phyloP scores from a whole-genome alignment of 2,797 vertebrate genomes.

The Typhlichthys subterraneus region DNA sequence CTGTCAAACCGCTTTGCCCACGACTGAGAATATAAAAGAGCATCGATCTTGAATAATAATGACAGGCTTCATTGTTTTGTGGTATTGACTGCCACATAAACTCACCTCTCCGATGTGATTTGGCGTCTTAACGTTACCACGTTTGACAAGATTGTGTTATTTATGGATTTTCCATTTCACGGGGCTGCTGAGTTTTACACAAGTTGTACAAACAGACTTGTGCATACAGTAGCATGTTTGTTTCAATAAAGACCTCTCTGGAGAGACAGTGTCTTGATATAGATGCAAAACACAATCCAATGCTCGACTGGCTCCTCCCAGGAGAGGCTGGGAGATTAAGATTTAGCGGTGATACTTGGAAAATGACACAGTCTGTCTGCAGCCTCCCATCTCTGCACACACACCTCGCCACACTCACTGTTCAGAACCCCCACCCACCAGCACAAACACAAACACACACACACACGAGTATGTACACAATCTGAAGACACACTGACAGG shows the following conservation, averaged over 20 bases:
- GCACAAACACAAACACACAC: constrained; percentile 3
- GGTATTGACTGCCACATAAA: constrained; percentile 10
- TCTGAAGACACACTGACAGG: constrained; percentile 28
- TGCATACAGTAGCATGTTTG: constrained; percentile 37
- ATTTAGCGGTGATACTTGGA: constrained; percentile 66
- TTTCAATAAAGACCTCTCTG: constrained; percentile 41
- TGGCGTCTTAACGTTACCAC: constrained; percentile 25
- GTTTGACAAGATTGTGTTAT: constrained; percentile 11
- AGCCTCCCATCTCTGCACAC: constrained; percentile 49
- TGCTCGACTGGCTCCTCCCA: constrained; percentile 65
- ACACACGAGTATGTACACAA: constrained; percentile 8
- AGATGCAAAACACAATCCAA: constrained; percentile 68
- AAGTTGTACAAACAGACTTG: constrained; percentile 35
- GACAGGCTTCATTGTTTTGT: constrained; percentile 13
- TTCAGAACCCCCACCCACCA: neutral
- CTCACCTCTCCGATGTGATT: constrained; percentile 48
- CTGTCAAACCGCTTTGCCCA: neutral
- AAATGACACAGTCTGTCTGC: constrained; percentile 58
- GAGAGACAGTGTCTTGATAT: constrained; percentile 60
- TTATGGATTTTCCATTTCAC: constrained; percentile 45
- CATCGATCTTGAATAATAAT: constrained; percentile 7
- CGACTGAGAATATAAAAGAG: neutral
- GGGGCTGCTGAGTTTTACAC: constrained; percentile 36
- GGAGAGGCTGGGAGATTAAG: constrained; percentile 64
- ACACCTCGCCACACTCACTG: constrained; percentile 47